A percentile compares a stretch with the other conserved stretches of the same genome.
Evolutionary conservation across 2,888 invertebrate genomes (phyloP).

Genomic region (Tribolium freemani): DNA sequence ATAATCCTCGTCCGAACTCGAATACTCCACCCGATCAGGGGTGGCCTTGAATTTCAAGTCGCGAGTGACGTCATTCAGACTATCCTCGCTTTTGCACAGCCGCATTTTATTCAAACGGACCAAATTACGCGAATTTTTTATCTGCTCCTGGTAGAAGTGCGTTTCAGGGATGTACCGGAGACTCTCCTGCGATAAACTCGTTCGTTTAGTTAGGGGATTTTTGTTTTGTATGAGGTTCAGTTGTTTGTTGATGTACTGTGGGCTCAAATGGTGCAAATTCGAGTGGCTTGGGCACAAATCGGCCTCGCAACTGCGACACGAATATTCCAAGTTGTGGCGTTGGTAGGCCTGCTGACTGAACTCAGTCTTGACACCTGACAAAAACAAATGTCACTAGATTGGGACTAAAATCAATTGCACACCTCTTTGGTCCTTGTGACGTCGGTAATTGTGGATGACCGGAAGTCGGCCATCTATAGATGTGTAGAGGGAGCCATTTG

Average conservation of each 20-base stretch:
- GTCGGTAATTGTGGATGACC: conserved; percentile 69
- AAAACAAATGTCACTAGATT: background rate
- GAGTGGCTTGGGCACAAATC: conserved; percentile 60
- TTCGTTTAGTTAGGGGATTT: conserved; percentile 44
- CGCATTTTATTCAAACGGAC: conserved; percentile 57
- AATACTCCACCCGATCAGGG: conserved; percentile 42
- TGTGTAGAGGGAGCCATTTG: conserved; percentile 73
- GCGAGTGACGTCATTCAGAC: conserved; percentile 58
- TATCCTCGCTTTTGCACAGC: conserved; percentile 65
- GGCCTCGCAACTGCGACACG: conserved; percentile 57
- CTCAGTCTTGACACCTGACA: background rate
- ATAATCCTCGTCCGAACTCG: conserved; percentile 62
- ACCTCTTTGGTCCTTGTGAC: conserved; percentile 64
- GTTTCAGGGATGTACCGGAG: conserved; percentile 49
- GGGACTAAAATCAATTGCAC: conserved; percentile 6
- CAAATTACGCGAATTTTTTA: conserved; percentile 57
- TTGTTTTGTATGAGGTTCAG: conserved; percentile 50
- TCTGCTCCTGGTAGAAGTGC: conserved; percentile 46
- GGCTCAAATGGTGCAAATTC: conserved; percentile 59
- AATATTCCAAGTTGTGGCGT: conserved; percentile 7
- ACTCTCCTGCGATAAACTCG: conserved; percentile 57
- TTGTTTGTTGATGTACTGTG: conserved; percentile 58
- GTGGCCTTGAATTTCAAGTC: conserved; percentile 24
- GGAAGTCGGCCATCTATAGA: conserved; percentile 71
- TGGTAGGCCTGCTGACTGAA: background rate